phyloP scores from a whole-genome alignment of 2,888 invertebrate species.

The Carpatolechia fugitivella region DNA sequence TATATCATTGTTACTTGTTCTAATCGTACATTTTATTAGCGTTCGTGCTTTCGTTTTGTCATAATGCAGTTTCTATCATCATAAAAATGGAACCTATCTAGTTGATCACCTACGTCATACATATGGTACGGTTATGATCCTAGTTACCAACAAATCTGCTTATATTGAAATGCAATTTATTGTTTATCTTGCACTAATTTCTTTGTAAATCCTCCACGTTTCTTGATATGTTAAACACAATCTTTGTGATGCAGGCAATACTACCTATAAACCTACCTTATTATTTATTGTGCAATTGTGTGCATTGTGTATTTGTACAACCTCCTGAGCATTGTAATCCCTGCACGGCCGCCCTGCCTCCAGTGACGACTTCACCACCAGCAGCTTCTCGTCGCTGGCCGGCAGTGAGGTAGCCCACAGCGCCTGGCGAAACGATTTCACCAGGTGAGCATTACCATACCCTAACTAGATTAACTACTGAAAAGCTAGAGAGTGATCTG shows the following conservation, averaged over 20 bases:
- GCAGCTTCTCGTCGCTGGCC: constrained; percentile 65
- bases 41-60: too few relatives aligned
- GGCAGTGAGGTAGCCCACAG: constrained; percentile 60
- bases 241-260: constrained; percentile 2
- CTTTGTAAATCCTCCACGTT: too few relatives aligned
- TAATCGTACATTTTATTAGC: not conserved
- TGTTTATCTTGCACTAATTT: too few relatives aligned
- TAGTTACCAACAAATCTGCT: too few relatives aligned
- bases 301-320: constrained; percentile 68
- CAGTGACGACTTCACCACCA: constrained; percentile 71
- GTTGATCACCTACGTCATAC: too few relatives aligned
- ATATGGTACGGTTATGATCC: too few relatives aligned
- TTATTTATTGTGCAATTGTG: constrained; percentile 40
- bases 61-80: too few relatives aligned
- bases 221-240: not conserved
- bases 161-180: too few relatives aligned
- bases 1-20: constrained; percentile 45
- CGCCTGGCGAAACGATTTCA: constrained; percentile 70
- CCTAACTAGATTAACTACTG: too few relatives aligned
- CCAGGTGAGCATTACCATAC: constrained; percentile 52
- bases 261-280: constrained; percentile 19
- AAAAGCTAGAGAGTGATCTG: too few relatives aligned
- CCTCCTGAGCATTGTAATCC: constrained; percentile 58
- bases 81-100: too few relatives aligned
- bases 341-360: constrained; percentile 61